Evolutionary conservation across 23 tunicate genomes (phyloP), one percentile per base, ranked within the genome.

Genomic region (Ascidia mentula): DNA sequence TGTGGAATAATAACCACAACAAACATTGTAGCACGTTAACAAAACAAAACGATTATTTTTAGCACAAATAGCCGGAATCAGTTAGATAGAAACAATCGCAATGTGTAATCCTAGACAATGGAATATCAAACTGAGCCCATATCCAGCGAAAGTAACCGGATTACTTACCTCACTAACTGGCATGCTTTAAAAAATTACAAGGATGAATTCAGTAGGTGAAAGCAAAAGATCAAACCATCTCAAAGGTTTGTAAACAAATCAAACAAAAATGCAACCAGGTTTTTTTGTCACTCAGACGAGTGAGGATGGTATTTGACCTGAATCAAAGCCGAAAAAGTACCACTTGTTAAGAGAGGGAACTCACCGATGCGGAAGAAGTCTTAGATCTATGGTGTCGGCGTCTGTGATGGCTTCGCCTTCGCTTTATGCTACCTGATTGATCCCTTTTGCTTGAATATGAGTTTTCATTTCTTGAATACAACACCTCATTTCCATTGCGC

Each of bases 1-100:
- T 91, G 97, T 91, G 97, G 97, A 91, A 91, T 86, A 86, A 87
- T 70, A 89, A 83, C 94, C 94, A 89, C 87, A 84, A 77, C 84
- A 82, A 74, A 80, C 77, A 72, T 91, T 74, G 88, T 83, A 85
- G 89, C 89, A 53, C 83, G 42, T 37, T 60, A 72, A 81, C 59
- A 81, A 72, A 38, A 72, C 32, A 81, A 81, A 81, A 20, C 46
- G 77, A 18, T 38, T 32, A 81, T 46, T 32, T 72, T 71, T 32
- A 35, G 28, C 13, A 53, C 13, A 53, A 9, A 53, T 53, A 53
- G 65, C 28, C 65, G 22, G 65, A 53, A 28, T 9, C 65, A 53
- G 65, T 53, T 53, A 53, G n/a, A 26, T 9, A 53, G 65, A 53
- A 5, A 53, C 65, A 53, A 5, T 20, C 65, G 65, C 65, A 53